Evolutionary conservation across 2,888 invertebrate species (phyloP), one percentile per base, ranked within the genome.

Genomic region (Escarpia spicata): DNA sequence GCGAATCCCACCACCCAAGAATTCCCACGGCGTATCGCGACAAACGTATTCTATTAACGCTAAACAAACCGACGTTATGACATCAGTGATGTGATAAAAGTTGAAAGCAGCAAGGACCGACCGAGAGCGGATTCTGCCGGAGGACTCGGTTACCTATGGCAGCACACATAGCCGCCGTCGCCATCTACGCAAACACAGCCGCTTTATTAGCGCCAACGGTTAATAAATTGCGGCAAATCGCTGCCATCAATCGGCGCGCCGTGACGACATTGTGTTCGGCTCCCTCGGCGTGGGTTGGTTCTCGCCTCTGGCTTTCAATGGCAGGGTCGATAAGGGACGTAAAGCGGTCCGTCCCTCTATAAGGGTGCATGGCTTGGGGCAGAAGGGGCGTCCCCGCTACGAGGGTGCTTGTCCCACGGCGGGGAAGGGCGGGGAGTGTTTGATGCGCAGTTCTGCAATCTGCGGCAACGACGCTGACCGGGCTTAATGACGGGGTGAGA

Each of bases 201-300:
- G 75, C 26, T 75, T 75, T 75, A 75, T 75, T 75, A n/a, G 75
- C 75, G 19, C 75, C 75, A n/a, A 75, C 19, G 75, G 75, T 75
- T 75, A 75, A 75, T 75, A 75, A 75, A 75, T n/a, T 75, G 75
- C 75, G n/a, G 26, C n/a, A 75, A 75, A 75, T 75, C 75, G 75
- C 75, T n/a, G 19, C 75, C 75, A 75, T 75, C 75, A 75, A 75
- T 75, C 19, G 75, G 26, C n/a, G 10, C 75, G 75, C 19, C 75
- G 75, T 75, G 75, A 75, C 75, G 75, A 75, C 75, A 75, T 26
- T 75, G 75, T 75, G 75, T 75, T 75, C 26, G 6, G n/a, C 6
- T 75, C 75, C 6, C 75, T n/a, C 75, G 75, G 26, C 19, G 75
- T 75, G 75, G 75, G 75, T 26, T 75, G 19, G 26, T 75, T 75